Evolutionary conservation across 1,140 invertebrate species (phyloP).

Genomic region (Globodera rostochiensis): DNA sequence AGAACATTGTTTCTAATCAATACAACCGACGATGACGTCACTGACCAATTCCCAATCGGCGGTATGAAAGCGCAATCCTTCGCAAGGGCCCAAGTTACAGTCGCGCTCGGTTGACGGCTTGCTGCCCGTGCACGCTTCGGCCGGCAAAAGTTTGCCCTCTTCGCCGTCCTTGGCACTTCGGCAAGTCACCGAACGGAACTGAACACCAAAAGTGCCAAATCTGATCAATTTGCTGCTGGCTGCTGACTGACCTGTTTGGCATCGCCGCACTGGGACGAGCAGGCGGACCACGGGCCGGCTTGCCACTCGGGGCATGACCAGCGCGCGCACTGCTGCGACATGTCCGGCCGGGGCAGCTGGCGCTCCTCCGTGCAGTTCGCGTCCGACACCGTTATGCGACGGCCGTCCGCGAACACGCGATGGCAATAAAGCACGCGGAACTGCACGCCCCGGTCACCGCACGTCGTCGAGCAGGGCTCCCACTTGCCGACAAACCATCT

Average conservation of each 20-base stretch:
- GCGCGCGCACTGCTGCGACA: constrained; percentile 77
- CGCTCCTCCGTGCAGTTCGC: constrained; percentile 74
- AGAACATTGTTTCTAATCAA: too few species aligned
- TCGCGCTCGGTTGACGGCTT: constrained; percentile 75
- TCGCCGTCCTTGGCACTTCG: constrained; percentile 73
- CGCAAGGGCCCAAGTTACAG: constrained; percentile 81
- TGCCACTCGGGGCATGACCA: constrained; percentile 81
- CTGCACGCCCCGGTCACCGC: constrained; percentile 75
- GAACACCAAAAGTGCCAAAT: not conserved
- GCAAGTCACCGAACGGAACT: constrained; percentile 73
- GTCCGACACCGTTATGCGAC: constrained; percentile 75
- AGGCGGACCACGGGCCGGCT: constrained; percentile 74
- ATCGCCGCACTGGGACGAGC: constrained; percentile 71
- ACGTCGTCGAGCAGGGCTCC: constrained; percentile 78
- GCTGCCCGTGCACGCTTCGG: constrained; percentile 72
- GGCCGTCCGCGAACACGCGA: constrained; percentile 72
- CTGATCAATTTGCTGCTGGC: too few species aligned
- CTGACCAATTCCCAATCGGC: constrained; percentile 86
- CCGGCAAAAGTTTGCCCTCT: constrained; percentile 72
- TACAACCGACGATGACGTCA: not conserved
- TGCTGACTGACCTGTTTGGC: constrained; percentile 67
- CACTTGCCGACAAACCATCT: constrained; percentile 79
- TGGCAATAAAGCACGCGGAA: constrained; percentile 59
- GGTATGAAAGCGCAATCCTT: constrained; percentile 85
- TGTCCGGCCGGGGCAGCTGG: constrained; percentile 72